Conservation (phyloP, 2,888 invertebrate species). For the Ectemnius lituratus region DNA sequence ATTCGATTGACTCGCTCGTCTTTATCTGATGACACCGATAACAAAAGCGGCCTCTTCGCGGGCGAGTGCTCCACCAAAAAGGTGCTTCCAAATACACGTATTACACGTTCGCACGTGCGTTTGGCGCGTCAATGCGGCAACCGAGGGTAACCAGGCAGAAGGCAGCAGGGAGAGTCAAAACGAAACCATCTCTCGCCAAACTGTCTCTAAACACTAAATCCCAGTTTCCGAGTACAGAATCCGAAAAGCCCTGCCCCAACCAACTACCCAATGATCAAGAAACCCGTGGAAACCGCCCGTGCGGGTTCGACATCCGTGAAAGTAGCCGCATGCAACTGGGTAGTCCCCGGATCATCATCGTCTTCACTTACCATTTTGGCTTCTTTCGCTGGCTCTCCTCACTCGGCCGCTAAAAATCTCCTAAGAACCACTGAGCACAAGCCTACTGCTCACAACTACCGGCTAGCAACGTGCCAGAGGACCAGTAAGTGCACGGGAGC, state of each 20-base stretch:
- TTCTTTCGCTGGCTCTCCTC: slow-evolving; percentile 38
- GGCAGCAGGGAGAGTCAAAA: slow-evolving; percentile 24
- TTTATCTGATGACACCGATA: neutral
- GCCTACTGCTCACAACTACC: slow-evolving; percentile 46
- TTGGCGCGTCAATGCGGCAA: slow-evolving; percentile 64
- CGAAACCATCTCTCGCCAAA: slow-evolving; percentile 26
- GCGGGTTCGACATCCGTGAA: slow-evolving; percentile 37
- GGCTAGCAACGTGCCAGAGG: slow-evolving; percentile 21
- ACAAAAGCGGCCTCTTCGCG: neutral
- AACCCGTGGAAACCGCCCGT: slow-evolving; percentile 8
- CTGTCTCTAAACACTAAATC: neutral
- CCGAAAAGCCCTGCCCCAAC: neutral
- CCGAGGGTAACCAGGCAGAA: slow-evolving; percentile 30
- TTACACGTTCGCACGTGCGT: slow-evolving; percentile 54
- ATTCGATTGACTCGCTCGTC: slow-evolving; percentile 6
- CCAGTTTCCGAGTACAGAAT: neutral
- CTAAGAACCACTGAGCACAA: slow-evolving; percentile 56
- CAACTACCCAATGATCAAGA: neutral
- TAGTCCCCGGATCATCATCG: neutral
- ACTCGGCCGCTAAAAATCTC: slow-evolving; percentile 44
- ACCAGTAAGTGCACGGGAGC: slow-evolving; percentile 52
- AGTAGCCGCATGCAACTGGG: slow-evolving; percentile 26
- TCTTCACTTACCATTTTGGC: slow-evolving; percentile 59
- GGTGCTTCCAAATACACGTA: slow-evolving; percentile 42
- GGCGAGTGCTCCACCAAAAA: neutral